These are phyloP conservation scores for Sialis lutaria DNA, from an alignment of 2,888 invertebrate species.

Conservation along the genomic window DNA sequence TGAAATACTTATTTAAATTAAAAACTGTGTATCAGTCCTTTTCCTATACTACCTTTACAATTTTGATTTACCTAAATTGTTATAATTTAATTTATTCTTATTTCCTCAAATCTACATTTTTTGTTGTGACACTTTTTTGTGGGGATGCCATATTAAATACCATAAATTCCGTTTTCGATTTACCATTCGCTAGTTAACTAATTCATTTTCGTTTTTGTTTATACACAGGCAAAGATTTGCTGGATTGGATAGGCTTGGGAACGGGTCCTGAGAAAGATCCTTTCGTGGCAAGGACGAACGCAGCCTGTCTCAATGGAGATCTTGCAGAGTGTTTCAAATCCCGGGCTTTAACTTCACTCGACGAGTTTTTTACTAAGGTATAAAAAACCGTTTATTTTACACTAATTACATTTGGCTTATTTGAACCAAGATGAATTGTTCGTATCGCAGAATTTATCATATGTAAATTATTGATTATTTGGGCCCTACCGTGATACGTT, in stretches of 20 bases:
- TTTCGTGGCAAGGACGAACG: slow-evolving; percentile 54
- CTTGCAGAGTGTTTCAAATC: slow-evolving; percentile 77
- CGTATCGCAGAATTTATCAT: neutral
- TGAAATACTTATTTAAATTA: no score
- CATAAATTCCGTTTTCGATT: neutral
- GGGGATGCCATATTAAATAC: no score
- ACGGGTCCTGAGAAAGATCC: slow-evolving; percentile 57
- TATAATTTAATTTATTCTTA: no score
- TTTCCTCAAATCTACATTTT: no score
- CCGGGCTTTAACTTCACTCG: slow-evolving; percentile 54
- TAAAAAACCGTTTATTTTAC: neutral
- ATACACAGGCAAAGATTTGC: slow-evolving; percentile 38
- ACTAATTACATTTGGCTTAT: neutral
- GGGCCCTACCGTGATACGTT: no score
- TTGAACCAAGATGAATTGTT: neutral
- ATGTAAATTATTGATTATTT: no score
- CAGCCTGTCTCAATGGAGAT: slow-evolving; percentile 60
- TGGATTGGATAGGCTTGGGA: slow-evolving; percentile 68
- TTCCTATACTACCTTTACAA: no score
- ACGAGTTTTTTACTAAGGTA: slow-evolving; percentile 57
- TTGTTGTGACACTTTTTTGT: no score
- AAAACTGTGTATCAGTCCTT: no score
- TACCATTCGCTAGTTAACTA: neutral
- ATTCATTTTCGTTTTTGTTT: neutral
- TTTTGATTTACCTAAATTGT: no score